Percentiles rank a stretch among this genome's conserved stretches.
These are phyloP conservation scores for Melieria omissa DNA, from an alignment of 2,888 invertebrate species.

Conservation along the genomic window DNA sequence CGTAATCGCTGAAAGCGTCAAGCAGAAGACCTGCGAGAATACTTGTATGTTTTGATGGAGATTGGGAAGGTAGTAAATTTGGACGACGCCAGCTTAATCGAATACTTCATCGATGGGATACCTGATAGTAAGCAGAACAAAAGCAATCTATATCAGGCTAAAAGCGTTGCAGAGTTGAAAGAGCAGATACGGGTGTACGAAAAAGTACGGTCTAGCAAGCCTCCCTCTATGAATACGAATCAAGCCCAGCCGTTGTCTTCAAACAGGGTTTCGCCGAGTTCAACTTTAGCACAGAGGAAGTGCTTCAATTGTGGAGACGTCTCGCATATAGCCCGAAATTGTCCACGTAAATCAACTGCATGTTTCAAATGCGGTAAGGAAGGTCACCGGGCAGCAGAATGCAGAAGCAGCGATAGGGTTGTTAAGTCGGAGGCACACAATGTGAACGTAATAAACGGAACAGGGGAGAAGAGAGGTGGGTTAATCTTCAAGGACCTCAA, in stretches of 20 bases:
- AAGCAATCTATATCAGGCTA: slow-evolving; percentile 32
- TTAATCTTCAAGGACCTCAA: slow-evolving; percentile 25
- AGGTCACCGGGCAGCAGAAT: not conserved
- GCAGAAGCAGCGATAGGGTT: not conserved
- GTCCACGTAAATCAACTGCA: not conserved
- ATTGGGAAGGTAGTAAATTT: slow-evolving; percentile 25
- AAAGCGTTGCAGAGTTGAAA: slow-evolving; percentile 26
- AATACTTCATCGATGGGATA: too few relatives aligned
- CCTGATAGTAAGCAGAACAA: slow-evolving; percentile 32
- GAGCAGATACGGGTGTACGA: slow-evolving; percentile 31
- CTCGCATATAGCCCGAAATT: slow-evolving; percentile 4
- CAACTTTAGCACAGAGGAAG: too few relatives aligned
- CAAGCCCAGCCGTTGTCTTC: not conserved
- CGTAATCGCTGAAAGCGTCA: slow-evolving; percentile 25
- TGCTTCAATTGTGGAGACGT: not conserved
- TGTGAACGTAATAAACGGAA: not conserved
- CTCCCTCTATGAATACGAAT: not conserved
- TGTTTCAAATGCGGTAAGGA: not conserved
- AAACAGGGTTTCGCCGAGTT: too few relatives aligned
- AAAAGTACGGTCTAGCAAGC: slow-evolving; percentile 9
- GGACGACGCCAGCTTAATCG: slow-evolving; percentile 39
- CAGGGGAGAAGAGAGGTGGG: not conserved
- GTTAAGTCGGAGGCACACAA: not conserved
- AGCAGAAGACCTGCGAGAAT: slow-evolving; percentile 30
- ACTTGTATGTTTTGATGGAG: slow-evolving; percentile 35